Percentiles rank a stretch among this genome's conserved stretches.
Conservation (phyloP, 2,888 invertebrate genomes). For the Julus scandinavius region DNA sequence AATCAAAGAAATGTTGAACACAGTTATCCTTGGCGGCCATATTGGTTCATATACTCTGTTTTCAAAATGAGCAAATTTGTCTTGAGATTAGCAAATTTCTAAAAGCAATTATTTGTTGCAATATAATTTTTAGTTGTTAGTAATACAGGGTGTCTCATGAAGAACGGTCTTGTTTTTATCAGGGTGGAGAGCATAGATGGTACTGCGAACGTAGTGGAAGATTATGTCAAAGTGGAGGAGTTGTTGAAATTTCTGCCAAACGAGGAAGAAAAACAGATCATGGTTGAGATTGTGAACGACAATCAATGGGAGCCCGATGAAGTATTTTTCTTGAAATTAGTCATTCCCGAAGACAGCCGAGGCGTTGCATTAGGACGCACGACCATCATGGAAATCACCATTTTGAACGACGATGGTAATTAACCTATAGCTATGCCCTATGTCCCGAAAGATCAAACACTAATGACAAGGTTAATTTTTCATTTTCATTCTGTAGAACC, state of each 20-base stretch:
- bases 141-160: neutral
- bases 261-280: constrained; percentile 68
- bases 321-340: constrained; percentile 72
- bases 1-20: neutral
- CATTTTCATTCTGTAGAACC: constrained; percentile 67
- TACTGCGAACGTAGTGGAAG: constrained; percentile 70
- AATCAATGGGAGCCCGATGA: constrained; percentile 74
- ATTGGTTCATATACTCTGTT: too few relatives aligned
- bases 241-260: constrained; percentile 69
- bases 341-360: constrained; percentile 62
- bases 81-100: too few relatives aligned
- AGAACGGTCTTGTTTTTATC: neutral
- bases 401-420: constrained; percentile 72
- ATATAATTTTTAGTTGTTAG: too few relatives aligned
- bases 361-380: constrained; percentile 68
- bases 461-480: neutral
- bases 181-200: constrained; percentile 72
- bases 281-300: constrained; percentile 70
- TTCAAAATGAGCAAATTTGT: too few relatives aligned
- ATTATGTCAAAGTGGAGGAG: constrained; percentile 70
- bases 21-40: too few relatives aligned
- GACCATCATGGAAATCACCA: constrained; percentile 71
- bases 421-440: neutral
- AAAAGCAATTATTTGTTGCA: too few relatives aligned
- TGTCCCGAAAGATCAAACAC: neutral